Evolutionary conservation across 2,888 invertebrate species (phyloP), one percentile per base, ranked within the genome.

Genomic region (Trachelus stipa): DNA sequence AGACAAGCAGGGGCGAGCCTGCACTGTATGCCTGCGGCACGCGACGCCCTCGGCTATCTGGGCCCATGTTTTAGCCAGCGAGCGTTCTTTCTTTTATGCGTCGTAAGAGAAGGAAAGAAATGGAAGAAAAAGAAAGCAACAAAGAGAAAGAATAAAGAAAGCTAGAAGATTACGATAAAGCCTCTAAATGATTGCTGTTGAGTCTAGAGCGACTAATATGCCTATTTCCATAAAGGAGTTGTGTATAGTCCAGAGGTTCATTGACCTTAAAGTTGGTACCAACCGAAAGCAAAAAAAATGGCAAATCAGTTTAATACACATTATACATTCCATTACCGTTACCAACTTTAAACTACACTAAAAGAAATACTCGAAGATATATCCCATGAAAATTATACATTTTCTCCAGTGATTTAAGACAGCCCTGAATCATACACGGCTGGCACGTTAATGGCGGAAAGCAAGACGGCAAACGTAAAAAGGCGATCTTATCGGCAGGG

Each of bases 21-120:
- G 84, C 83, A 85, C 83, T 85, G 84, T 85, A 84, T 85, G 86
- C 87, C 56, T 56, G 56, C 87, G 87, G 88, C 90, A 90, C 90
- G 89, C 90, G 88, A 90, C 87, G 88, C 83, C 81, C 35, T 23
- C 74, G 84, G 82, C 89, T 90, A 90, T 90, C 90, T 90, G 82
- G 56, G 84, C 85, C 88, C 89, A 86, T 90, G 88, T 88, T 87
- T 90, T 87, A 88, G 86, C 85, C 75, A 68, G 83, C 83, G 83
- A 85, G 80, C 83, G 85, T 76, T 83, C 84, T 86, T 87, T 87
- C 86, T 87, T 88, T 87, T 85, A 83, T 84, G 83, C 85, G 85
- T 85, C 87, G 86, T 85, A 81, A 82, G 80, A 78, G 80, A 81
- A 81, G 79, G 33, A 33, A 77, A 75, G 71, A 68, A 80, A 80